A percentile compares a stretch with the other conserved stretches of the same genome.
Evolutionary conservation across 1,140 invertebrate species (phyloP).

Genomic region (Ganaspis sp.): DNA sequence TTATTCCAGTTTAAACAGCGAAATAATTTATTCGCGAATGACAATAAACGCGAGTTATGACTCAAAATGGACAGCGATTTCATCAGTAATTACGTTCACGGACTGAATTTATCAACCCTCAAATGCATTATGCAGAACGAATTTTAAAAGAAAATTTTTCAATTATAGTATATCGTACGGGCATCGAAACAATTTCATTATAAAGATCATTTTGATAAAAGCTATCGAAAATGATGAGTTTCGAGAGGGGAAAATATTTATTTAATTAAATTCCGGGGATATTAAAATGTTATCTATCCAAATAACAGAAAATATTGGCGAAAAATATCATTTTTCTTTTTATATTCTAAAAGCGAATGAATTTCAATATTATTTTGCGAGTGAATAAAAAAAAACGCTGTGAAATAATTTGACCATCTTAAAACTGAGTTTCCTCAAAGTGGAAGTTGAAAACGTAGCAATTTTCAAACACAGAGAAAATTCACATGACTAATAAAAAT

Average conservation of each 20-base stretch:
- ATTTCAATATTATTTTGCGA: too few species aligned
- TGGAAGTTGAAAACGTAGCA: background rate
- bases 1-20: constrained; percentile 7
- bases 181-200: too few species aligned
- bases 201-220: too few species aligned
- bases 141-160: background rate
- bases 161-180: background rate
- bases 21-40: constrained; percentile 22
- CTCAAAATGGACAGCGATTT: constrained; percentile 16
- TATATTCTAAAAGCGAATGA: too few species aligned
- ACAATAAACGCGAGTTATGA: constrained; percentile 16
- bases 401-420: background rate
- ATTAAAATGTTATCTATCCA: too few species aligned
- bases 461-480: constrained; percentile 5
- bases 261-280: too few species aligned
- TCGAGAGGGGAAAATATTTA: too few species aligned
- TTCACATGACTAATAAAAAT: constrained; percentile 26
- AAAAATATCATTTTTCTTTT: too few species aligned
- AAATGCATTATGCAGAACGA: background rate
- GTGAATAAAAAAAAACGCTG: background rate
- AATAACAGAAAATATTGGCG: too few species aligned
- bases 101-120: background rate
- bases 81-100: constrained; percentile 11
- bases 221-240: too few species aligned
- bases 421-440: background rate